Evolutionary conservation across 1,140 invertebrate genomes (phyloP).

Genomic region (Reticulitermes speratus): DNA sequence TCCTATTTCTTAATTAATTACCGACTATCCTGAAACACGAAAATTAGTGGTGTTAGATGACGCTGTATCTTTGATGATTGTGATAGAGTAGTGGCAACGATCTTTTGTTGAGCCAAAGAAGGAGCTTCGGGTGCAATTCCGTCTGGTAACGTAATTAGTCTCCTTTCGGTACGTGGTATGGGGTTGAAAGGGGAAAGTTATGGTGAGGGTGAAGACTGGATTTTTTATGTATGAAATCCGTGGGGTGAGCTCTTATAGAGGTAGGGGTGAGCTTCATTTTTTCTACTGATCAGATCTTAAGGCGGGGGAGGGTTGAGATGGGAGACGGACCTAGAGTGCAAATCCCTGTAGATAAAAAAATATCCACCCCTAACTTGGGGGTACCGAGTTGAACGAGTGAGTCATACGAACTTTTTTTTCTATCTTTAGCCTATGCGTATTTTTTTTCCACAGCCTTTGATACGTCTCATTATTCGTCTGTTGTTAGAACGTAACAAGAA

Average conservation of each 20-base stretch:
- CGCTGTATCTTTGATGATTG: neutral
- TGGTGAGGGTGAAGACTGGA: neutral
- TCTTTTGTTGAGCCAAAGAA: neutral
- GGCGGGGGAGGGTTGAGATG: conserved; percentile 19
- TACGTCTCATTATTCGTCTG: neutral
- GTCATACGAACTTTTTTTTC: conserved; percentile 25
- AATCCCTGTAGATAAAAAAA: conserved; percentile 35
- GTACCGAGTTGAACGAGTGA: conserved; percentile 31
- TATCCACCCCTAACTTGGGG: conserved; percentile 14
- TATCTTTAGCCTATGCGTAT: neutral
- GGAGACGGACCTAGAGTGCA: conserved; percentile 28
- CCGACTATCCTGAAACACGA: too few relatives aligned
- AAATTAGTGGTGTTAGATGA: neutral
- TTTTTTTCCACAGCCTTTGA: neutral
- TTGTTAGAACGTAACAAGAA: neutral
- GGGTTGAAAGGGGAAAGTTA: conserved; percentile 29
- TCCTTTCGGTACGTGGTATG: neutral
- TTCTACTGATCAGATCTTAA: conserved; percentile 35
- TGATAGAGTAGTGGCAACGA: too few relatives aligned
- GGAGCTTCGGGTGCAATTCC: neutral
- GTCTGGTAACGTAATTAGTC: conserved; percentile 31
- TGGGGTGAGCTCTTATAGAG: conserved; percentile 23
- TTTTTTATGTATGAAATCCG: conserved; percentile 30
- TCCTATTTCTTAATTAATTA: too few relatives aligned
- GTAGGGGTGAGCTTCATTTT: conserved; percentile 29